A percentile compares a stretch with the other conserved stretches of the same genome.
These are phyloP conservation scores for Steatocranus sp. DNA, from an alignment of 2,797 vertebrate species.

Conservation along the genomic window DNA sequence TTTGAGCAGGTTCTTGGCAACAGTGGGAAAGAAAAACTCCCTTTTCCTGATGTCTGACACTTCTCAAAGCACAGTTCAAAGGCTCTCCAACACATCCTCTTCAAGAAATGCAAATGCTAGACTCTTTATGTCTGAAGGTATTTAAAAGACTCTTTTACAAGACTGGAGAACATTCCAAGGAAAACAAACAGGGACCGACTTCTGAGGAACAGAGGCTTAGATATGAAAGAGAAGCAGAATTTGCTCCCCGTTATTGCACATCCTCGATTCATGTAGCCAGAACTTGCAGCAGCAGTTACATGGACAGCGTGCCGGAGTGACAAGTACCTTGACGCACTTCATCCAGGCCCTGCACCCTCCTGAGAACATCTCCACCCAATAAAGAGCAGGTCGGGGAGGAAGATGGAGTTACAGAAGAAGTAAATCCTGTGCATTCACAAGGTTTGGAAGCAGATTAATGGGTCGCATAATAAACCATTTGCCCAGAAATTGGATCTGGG, in stretches of 20 bases:
- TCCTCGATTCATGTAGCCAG: not conserved
- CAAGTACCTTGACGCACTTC: not conserved
- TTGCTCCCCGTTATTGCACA: not conserved
- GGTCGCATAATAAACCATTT: rapidly evolving
- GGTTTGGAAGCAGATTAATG: not conserved
- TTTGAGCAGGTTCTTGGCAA: not conserved
- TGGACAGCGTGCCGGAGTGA: not conserved
- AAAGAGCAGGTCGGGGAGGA: not conserved
- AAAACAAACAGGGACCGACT: not conserved
- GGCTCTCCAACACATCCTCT: not conserved
- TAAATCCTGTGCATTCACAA: not conserved
- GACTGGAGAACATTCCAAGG: not conserved
- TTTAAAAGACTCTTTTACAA: not conserved
- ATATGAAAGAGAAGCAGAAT: not conserved
- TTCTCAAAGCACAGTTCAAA: not conserved
- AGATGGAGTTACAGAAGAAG: not conserved
- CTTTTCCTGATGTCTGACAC: not conserved
- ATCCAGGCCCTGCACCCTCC: not conserved
- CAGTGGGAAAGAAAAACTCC: not conserved
- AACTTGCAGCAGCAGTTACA: not conserved
- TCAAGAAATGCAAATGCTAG: not conserved
- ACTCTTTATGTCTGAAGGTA: not conserved
- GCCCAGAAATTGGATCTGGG: not conserved
- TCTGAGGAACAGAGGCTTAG: not conserved
- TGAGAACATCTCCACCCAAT: not conserved